These are phyloP conservation scores for Lasioglossum malachurum DNA, from an alignment of 2,888 invertebrate genomes.

Conservation along the genomic window DNA sequence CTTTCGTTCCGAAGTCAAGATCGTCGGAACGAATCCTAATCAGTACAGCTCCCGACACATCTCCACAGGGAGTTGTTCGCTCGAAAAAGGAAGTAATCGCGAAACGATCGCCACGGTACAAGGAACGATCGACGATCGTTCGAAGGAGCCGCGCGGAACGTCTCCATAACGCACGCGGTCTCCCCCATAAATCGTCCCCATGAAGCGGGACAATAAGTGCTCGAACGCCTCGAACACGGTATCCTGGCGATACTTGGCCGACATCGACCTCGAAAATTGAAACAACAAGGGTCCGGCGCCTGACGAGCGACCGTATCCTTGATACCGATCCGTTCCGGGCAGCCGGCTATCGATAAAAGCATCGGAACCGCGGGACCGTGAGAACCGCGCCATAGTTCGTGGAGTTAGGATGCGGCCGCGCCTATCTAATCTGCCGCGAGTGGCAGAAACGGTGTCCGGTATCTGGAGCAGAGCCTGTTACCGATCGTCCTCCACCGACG, in stretches of 20 bases:
- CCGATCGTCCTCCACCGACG: conserved; percentile 39
- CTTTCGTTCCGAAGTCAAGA: background rate
- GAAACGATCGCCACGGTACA: background rate
- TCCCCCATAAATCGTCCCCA: conserved; percentile 32
- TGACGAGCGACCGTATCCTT: conserved; percentile 19
- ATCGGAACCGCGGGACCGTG: conserved; percentile 58
- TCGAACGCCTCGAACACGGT: conserved; percentile 26
- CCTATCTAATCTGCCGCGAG: conserved; percentile 39
- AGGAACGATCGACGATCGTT: conserved; percentile 7
- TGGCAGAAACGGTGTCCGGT: conserved; percentile 55
- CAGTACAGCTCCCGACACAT: background rate
- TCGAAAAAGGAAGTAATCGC: conserved; percentile 1
- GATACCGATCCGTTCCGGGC: conserved; percentile 52
- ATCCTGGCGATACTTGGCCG: conserved; percentile 15
- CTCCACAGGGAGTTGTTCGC: background rate
- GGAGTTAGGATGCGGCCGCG: background rate
- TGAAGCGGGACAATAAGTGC: conserved; percentile 44
- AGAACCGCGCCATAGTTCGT: conserved; percentile 36
- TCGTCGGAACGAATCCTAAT: background rate
- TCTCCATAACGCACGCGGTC: conserved; percentile 31
- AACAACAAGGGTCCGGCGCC: conserved; percentile 41
- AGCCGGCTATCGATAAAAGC: conserved; percentile 47
- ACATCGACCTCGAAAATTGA: conserved; percentile 52
- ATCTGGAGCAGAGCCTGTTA: conserved; percentile 57
- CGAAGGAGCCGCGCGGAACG: conserved; percentile 13